phyloP scores from a whole-genome alignment of 2,113 vertebrate species.

The Cettia cetti region DNA sequence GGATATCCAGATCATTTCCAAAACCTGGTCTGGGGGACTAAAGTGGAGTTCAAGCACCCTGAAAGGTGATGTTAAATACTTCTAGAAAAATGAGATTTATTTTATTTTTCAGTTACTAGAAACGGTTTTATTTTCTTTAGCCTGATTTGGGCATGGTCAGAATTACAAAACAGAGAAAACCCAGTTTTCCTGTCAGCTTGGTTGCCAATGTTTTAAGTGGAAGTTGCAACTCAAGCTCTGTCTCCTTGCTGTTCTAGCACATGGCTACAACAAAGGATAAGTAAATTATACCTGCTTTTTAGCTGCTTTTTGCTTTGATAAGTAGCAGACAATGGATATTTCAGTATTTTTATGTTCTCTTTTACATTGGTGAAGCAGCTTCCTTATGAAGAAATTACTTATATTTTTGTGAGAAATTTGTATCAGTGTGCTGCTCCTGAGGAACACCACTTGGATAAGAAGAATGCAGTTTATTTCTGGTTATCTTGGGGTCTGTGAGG shows the following conservation, averaged over 20 bases:
- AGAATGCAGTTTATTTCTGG: background rate
- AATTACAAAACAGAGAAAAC: background rate
- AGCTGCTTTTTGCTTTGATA: background rate
- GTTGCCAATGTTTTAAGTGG: background rate
- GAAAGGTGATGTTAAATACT: background rate
- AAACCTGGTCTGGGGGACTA: background rate
- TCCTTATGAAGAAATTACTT: background rate
- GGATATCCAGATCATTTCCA: background rate
- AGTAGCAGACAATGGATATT: background rate
- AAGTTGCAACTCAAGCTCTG: background rate
- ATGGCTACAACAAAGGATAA: rapidly evolving
- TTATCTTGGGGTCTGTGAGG: background rate
- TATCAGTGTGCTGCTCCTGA: background rate
- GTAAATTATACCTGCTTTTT: background rate
- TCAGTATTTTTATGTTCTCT: background rate
- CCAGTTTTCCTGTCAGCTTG: background rate
- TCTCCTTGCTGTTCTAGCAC: background rate
- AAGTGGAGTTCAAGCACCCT: background rate
- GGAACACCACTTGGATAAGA: background rate
- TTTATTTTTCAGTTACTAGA: background rate
- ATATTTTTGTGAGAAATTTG: background rate
- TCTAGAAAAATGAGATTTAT: background rate
- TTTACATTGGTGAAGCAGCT: background rate
- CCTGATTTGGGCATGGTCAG: background rate
- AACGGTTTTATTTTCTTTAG: background rate